Percentiles rank a stretch among this genome's conserved stretches.
phyloP scores from a whole-genome alignment of 2,113 vertebrate genomes.

The Prunella fulvescens region DNA sequence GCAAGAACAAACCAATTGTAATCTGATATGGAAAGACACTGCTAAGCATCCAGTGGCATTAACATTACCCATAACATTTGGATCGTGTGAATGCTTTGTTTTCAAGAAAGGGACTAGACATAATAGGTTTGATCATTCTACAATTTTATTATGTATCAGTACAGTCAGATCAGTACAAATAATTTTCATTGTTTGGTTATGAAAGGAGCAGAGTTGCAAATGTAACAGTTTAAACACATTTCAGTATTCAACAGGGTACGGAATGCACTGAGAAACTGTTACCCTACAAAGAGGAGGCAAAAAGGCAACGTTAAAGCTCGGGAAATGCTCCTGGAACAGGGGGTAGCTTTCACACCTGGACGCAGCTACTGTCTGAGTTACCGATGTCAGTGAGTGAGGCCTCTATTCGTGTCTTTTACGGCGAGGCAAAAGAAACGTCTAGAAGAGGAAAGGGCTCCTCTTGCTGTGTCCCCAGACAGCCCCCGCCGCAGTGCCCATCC shows the following conservation, averaged over 20 bases:
- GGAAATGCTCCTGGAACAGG: neutral
- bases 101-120: slow-evolving; percentile 21
- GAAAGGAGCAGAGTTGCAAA: neutral
- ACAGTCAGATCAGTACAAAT: slow-evolving; percentile 4
- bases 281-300: slow-evolving; percentile 1
- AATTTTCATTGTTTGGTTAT: neutral
- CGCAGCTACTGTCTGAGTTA: neutral
- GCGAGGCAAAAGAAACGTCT: neutral
- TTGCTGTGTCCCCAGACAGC: neutral
- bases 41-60: neutral
- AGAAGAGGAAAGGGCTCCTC: neutral
- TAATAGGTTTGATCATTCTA: neutral
- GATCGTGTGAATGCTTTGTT: neutral
- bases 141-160: slow-evolving; percentile 37
- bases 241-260: neutral
- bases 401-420: neutral
- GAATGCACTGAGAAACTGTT: neutral
- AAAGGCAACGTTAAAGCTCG: neutral
- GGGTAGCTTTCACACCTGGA: neutral
- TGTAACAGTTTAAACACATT: neutral
- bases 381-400: neutral
- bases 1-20: neutral
- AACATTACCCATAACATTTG: neutral
- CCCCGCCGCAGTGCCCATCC: neutral
- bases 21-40: neutral